Evolutionary conservation across 1,140 invertebrate species (phyloP), one percentile per base, ranked within the genome.

Genomic region (Diachasma alloeum): DNA sequence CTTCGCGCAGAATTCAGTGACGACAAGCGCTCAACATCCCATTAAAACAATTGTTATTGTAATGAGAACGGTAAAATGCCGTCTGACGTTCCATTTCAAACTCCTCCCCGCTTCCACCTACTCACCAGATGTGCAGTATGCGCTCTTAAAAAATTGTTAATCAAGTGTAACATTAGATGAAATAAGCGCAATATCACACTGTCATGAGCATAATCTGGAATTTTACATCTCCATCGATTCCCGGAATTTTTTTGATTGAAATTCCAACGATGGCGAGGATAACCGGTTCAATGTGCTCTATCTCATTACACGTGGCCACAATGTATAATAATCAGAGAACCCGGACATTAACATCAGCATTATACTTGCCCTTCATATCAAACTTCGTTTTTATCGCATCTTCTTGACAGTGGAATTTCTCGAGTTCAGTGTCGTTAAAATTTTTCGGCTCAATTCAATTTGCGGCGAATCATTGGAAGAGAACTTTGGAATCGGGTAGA

Each of bases 241-340:
- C 9, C 13, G 39, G 39, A 63, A 73, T 63, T 53, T 24, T 31
- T 22, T 19, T 56, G 46, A 72, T 72, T 72, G 46, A 72, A 72
- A 73, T 73, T 73, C 72, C 72, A 42, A 63, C 42, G 48, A 15
- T 24, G 48, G 59, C 72, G 36, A 73, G 72, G 56, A 53, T 73
- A 63, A 73, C 72, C 72, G 17, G 72, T 73, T 73, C 72, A 73
- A 73, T 73, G 72, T 53, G 17, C 59, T 63, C 31, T 31, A 53
- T 73, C 56, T 31, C 48, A 36, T 63, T 56, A 56, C 36, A 37
- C 59, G 72, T 59, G 48, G 37, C 72, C 56, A 73, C 56, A 72
- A 48, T 36, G 22, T 56, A 56, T 56, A 56, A 56, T 56, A 56
- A 56, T 56, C 15, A 56, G 46, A 8, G 9, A 17, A 24, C 36